phyloP scores from a whole-genome alignment of 2,888 invertebrate species.

The Sepiola atlantica region DNA sequence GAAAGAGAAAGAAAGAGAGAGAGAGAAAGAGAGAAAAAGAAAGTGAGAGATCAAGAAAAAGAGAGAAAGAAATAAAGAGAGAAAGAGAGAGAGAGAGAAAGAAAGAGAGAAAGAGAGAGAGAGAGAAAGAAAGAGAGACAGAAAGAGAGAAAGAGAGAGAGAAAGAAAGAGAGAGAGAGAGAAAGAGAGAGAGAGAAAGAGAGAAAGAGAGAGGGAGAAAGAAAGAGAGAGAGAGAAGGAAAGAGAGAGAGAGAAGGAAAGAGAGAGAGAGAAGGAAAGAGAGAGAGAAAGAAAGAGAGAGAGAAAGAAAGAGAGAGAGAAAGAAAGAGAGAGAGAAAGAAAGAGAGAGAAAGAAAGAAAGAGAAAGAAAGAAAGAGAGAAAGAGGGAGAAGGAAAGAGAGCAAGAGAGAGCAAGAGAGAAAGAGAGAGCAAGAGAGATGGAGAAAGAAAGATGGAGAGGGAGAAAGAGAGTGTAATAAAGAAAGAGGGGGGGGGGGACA shows the following conservation, averaged over 20 bases:
- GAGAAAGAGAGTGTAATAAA: background rate
- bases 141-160: no score
- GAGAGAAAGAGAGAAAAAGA: background rate
- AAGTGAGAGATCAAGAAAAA: background rate
- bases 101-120: no score
- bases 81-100: background rate
- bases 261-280: background rate
- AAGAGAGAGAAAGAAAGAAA: no score
- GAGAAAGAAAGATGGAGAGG: no score
- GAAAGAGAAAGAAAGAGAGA: background rate
- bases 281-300: background rate
- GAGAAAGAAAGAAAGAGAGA: background rate
- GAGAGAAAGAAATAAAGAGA: background rate
- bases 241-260: no score
- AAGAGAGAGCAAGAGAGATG: no score
- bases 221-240: background rate
- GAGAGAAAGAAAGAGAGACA: background rate
- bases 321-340: no score
- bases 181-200: background rate
- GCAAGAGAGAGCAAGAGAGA: background rate
- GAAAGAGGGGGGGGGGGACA: background rate
- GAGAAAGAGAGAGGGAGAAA: background rate
- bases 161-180: no score
- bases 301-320: background rate
- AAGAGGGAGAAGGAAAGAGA: background rate